Evolutionary conservation across 2,797 vertebrate species (phyloP).

Genomic region (Parotocinclus haroldoi): DNA sequence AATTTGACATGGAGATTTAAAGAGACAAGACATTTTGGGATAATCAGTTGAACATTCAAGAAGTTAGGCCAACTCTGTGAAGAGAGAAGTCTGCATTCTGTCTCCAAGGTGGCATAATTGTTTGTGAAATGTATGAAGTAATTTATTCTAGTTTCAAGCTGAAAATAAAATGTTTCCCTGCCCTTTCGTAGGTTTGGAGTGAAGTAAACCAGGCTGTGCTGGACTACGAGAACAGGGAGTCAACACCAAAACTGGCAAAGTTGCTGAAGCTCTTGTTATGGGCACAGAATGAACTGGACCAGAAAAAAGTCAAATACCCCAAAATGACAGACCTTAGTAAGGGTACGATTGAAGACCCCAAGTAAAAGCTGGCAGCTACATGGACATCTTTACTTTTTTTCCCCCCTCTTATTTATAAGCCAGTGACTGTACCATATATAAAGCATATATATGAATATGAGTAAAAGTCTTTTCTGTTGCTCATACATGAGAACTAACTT

Average conservation of each 20-base stretch:
- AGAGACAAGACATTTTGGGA: too few species aligned
- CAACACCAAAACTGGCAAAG: slow-evolving; percentile 96
- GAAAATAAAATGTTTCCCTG: slow-evolving; percentile 74
- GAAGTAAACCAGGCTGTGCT: slow-evolving; percentile 97
- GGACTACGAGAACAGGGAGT: slow-evolving; percentile 97
- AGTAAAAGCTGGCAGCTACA: slow-evolving; percentile 69
- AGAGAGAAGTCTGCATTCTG: background rate
- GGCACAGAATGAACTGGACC: slow-evolving; percentile 99
- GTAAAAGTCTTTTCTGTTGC: slow-evolving; percentile 17
- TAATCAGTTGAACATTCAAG: too few species aligned
- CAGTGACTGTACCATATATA: slow-evolving; percentile 67
- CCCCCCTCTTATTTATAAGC: slow-evolving; percentile 68
- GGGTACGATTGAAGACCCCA: slow-evolving; percentile 94
- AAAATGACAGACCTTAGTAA: slow-evolving; percentile 99
- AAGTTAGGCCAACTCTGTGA: too few species aligned
- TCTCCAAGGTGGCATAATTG: slow-evolving; percentile 19
- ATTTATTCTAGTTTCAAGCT: slow-evolving; percentile 52
- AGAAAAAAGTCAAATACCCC: slow-evolving; percentile 99
- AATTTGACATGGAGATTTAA: too few species aligned
- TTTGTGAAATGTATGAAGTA: background rate
- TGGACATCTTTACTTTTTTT: slow-evolving; percentile 49
- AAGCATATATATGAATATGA: background rate
- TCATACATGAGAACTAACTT: slow-evolving; percentile 56
- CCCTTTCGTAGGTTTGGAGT: slow-evolving; percentile 88
- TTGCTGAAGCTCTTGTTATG: slow-evolving; percentile 95